phyloP scores from a whole-genome alignment of 1,140 invertebrate species.

The Potamilus streckersoni region DNA sequence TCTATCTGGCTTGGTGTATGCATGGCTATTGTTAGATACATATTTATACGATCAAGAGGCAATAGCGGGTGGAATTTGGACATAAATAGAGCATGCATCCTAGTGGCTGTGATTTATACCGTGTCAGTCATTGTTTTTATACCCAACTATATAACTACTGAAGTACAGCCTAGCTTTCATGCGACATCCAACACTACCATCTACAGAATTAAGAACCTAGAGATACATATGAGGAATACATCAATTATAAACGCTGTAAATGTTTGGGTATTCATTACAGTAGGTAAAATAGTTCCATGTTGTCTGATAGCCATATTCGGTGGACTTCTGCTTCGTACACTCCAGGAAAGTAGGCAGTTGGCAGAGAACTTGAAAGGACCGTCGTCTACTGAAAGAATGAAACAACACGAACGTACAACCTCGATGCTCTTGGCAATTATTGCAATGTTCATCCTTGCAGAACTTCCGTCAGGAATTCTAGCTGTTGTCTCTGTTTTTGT shows the following conservation, averaged over 20 bases:
- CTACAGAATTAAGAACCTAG: conserved; percentile 35
- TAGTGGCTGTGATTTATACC: conserved; percentile 79
- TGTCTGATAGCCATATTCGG: conserved; percentile 69
- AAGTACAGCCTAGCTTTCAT: conserved; percentile 24
- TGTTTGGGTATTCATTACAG: conserved; percentile 59
- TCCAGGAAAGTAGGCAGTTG: conserved; percentile 65
- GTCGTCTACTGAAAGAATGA: conserved; percentile 73
- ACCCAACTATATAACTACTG: conserved; percentile 76
- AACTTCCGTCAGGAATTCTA: conserved; percentile 78
- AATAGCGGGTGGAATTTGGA: conserved; percentile 81
- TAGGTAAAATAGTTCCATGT: conserved; percentile 69
- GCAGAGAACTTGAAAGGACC: conserved; percentile 52
- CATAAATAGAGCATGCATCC: conserved; percentile 77
- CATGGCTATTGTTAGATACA: conserved; percentile 83
- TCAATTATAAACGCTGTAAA: conserved; percentile 39
- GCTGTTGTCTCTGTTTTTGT: conserved; percentile 54
- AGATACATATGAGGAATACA: conserved; percentile 33
- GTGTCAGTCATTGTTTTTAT: conserved; percentile 80
- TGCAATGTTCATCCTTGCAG: conserved; percentile 86
- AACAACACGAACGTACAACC: conserved; percentile 76
- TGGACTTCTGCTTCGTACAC: conserved; percentile 66
- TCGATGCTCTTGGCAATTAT: conserved; percentile 59
- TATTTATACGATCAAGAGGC: conserved; percentile 77
- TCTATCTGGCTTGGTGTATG: conserved; percentile 94
- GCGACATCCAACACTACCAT: conserved; percentile 16